These are phyloP conservation scores for Drosophila repletoides DNA, from an alignment of 1,140 invertebrate genomes.

Conservation along the genomic window DNA sequence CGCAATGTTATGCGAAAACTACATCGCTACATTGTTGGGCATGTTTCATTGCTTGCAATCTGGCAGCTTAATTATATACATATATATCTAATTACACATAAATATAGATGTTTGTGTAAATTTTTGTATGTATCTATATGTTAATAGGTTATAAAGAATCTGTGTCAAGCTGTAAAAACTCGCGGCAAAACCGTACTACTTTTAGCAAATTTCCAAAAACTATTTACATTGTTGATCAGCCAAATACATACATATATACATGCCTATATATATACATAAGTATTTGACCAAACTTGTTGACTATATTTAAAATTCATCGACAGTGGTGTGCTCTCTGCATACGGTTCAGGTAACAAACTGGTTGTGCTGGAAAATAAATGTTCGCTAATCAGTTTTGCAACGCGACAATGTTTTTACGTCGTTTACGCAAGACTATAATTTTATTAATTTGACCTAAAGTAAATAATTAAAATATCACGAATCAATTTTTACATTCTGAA, in stretches of 20 bases:
- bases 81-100: slow-evolving; percentile 12
- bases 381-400: slow-evolving; percentile 38
- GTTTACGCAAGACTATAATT: neutral
- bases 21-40: slow-evolving; percentile 29
- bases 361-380: slow-evolving; percentile 37
- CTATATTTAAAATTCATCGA: slow-evolving; percentile 28
- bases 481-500: no score
- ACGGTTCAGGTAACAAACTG: slow-evolving; percentile 21
- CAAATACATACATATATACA: no score
- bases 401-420: slow-evolving; percentile 22
- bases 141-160: no score
- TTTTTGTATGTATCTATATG: neutral
- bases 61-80: slow-evolving; percentile 45
- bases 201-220: slow-evolving; percentile 18
- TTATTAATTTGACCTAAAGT: slow-evolving; percentile 13
- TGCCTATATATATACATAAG: no score
- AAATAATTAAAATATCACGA: no score
- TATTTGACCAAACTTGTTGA: no score
- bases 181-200: slow-evolving; percentile 5
- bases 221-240: slow-evolving; percentile 2
- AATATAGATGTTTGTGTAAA: neutral
- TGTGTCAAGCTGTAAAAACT: slow-evolving; percentile 16
- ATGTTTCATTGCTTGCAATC: slow-evolving; percentile 52
- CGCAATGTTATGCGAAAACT: slow-evolving; percentile 31
- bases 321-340: neutral